phyloP scores from a whole-genome alignment of 2,888 invertebrate species.

The Eudemis profundana region DNA sequence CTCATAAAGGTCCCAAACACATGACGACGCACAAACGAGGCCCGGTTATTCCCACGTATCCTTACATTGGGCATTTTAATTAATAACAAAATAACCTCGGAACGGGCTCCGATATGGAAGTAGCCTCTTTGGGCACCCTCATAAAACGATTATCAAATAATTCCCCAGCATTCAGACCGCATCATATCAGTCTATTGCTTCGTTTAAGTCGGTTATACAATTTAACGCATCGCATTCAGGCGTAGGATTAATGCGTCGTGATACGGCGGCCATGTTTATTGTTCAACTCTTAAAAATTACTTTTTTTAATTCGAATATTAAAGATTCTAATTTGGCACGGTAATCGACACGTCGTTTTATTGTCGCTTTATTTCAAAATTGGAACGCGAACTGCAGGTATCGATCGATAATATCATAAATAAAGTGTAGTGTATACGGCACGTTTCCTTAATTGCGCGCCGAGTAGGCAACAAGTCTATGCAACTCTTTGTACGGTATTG shows the following conservation, averaged over 20 bases:
- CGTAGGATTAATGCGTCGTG: constrained; percentile 62
- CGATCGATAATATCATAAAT: constrained; percentile 54
- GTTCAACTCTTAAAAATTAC: constrained; percentile 54
- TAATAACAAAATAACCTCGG: constrained; percentile 73
- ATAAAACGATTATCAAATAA: constrained; percentile 83
- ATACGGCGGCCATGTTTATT: constrained; percentile 59
- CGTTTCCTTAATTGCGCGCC: constrained; percentile 63
- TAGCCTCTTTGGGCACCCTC: constrained; percentile 75
- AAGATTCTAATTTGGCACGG: constrained; percentile 57
- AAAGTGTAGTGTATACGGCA: constrained; percentile 54
- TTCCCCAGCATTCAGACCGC: constrained; percentile 66
- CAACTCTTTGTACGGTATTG: constrained; percentile 64
- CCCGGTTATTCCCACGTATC: constrained; percentile 76
- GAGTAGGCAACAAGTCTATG: constrained; percentile 54
- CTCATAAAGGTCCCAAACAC: constrained; percentile 68
- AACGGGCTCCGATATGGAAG: constrained; percentile 75
- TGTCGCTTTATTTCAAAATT: constrained; percentile 50
- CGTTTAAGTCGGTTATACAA: constrained; percentile 71
- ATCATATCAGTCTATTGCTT: constrained; percentile 68
- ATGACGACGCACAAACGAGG: constrained; percentile 63
- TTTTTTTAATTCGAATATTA: constrained; percentile 48
- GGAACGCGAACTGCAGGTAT: constrained; percentile 49
- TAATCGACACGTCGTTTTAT: constrained; percentile 48
- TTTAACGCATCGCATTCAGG: constrained; percentile 72
- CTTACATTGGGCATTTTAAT: constrained; percentile 72